Evolutionary conservation across 2,113 vertebrate species (phyloP), one percentile per base, ranked within the genome.

Genomic region (Lonchura striata): DNA sequence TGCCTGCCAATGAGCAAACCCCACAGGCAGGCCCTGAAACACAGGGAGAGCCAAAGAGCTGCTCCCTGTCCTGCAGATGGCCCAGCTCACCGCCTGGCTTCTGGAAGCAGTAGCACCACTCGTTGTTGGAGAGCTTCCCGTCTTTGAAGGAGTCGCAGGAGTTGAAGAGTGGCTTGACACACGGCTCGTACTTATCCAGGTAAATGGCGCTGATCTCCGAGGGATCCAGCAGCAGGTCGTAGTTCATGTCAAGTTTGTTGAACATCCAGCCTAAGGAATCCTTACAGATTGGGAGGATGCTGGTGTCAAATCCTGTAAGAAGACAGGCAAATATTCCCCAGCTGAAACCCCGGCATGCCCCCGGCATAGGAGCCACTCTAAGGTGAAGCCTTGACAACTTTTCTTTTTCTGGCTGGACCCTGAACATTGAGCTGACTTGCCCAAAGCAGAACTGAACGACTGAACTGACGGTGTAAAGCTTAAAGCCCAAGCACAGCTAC

Each of bases 231-330:
- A 99, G 97, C 66, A 99, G 99, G 97, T 99, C 99, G 9, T 99
- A 99, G 98, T 99, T 99, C 98, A 99, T 99, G 97, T 99, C 99
- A 64, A 99, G 95, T 81, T 99, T 99, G 98, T 99, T 99, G 98
- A 99, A 99, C 99, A 99, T 99, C 99, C 99, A 99, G 86, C 99
- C 99, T 84, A 99, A 98, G 22, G 99, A 99, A 94, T 99, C 99
- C 98, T 99, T 99, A 96, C 99, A 99, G 96, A 99, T 99, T 37
- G 99, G 99, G 63, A 99, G 97, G 95, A 99, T 99, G 98, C 99
- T 99, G 91, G 99, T 99, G 97, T 99, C 99, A 91, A 99, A 99
- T 70, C 98, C 98, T 98, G 90, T 17, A 85, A 82, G 69, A 28
- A 87, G 86, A 95, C 2, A 77, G 49, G 47, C 30, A 96, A 68